phyloP scores from a whole-genome alignment of 1,140 invertebrate genomes.

The Danaus melanippus region DNA sequence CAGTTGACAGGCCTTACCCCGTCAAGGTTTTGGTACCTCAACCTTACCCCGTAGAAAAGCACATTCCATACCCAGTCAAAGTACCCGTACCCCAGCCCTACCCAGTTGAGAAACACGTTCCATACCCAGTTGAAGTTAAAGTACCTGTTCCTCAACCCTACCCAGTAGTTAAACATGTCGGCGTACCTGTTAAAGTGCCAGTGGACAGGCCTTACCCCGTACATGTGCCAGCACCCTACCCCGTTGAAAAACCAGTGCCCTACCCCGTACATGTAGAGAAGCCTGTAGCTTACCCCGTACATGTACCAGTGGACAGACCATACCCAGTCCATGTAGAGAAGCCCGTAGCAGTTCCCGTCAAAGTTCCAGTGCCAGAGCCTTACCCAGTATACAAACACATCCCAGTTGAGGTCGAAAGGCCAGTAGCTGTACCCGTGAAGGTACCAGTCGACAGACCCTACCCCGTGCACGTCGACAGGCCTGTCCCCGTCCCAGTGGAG shows the following conservation, averaged over 20 bases:
- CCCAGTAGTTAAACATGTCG: slow-evolving; percentile 72
- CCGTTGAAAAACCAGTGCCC: slow-evolving; percentile 74
- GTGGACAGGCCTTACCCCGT: slow-evolving; percentile 76
- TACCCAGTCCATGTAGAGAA: slow-evolving; percentile 71
- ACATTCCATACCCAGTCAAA: slow-evolving; percentile 76
- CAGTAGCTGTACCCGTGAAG: slow-evolving; percentile 76
- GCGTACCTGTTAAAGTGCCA: slow-evolving; percentile 70
- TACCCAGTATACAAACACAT: slow-evolving; percentile 74
- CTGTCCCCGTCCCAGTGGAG: slow-evolving; percentile 65
- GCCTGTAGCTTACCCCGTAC: slow-evolving; percentile 75
- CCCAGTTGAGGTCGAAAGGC: slow-evolving; percentile 77
- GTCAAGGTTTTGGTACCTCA: slow-evolving; percentile 77
- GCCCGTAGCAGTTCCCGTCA: slow-evolving; percentile 72
- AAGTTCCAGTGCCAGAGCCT: slow-evolving; percentile 72
- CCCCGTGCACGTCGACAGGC: slow-evolving; percentile 72
- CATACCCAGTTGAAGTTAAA: slow-evolving; percentile 75
- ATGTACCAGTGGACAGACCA: slow-evolving; percentile 73
- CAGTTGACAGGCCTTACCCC: slow-evolving; percentile 77
- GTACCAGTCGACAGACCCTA: slow-evolving; percentile 75
- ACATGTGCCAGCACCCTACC: slow-evolving; percentile 75
- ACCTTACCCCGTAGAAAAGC: slow-evolving; percentile 80
- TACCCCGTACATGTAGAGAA: slow-evolving; percentile 73
- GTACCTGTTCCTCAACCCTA: slow-evolving; percentile 75
- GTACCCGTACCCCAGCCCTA: slow-evolving; percentile 76
- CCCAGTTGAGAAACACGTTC: slow-evolving; percentile 77